These are phyloP conservation scores for Phoxinus dragarum DNA, from an alignment of 2,797 vertebrate species.

Conservation along the genomic window DNA sequence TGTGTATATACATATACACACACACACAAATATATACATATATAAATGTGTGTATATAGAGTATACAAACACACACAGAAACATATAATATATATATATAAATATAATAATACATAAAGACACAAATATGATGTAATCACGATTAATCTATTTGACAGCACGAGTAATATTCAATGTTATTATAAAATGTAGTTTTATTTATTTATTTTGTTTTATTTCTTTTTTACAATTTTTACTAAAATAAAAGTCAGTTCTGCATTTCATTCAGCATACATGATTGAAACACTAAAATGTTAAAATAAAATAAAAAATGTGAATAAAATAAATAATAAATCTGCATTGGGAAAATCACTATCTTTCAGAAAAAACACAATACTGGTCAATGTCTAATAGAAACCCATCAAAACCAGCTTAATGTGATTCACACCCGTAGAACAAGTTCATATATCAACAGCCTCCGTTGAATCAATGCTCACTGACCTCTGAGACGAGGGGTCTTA, in stretches of 20 bases:
- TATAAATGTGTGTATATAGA: too few relatives aligned
- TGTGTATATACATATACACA: too few relatives aligned
- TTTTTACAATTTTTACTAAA: neutral
- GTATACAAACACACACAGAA: too few relatives aligned
- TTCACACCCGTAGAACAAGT: neutral
- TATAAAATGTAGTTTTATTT: too few relatives aligned
- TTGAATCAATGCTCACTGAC: neutral
- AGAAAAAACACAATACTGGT: neutral
- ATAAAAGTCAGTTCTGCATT: neutral
- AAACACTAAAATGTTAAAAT: neutral
- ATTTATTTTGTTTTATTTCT: too few relatives aligned
- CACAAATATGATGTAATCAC: too few relatives aligned
- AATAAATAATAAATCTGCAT: neutral
- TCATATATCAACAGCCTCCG: neutral
- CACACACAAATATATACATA: too few relatives aligned
- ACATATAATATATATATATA: too few relatives aligned
- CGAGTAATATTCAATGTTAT: too few relatives aligned
- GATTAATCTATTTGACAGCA: too few relatives aligned
- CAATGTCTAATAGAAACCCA: neutral
- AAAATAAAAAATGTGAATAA: neutral
- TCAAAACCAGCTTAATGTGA: neutral
- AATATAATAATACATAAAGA: too few relatives aligned
- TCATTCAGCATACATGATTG: neutral
- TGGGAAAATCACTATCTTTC: too few relatives aligned
- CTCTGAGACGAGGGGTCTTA: constrained; percentile 57